phyloP scores from a whole-genome alignment of 2,888 invertebrate species.

The Diplolepis rosae region DNA sequence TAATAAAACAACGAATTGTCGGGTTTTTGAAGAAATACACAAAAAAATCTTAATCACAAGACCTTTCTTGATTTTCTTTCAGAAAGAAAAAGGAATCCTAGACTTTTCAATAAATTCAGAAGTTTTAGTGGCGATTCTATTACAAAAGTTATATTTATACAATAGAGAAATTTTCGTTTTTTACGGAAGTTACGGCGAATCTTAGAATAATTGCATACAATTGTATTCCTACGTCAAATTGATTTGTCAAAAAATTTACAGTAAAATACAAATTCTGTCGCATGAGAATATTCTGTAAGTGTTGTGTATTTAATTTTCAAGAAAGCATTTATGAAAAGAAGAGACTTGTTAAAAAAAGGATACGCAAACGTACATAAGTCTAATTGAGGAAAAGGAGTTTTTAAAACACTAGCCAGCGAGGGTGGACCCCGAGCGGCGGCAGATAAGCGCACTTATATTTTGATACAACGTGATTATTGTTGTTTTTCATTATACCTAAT shows the following conservation, averaged over 20 bases:
- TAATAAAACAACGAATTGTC: too few species aligned
- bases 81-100: too few species aligned
- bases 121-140: neutral
- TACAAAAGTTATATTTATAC: neutral
- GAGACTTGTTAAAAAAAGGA: conserved; percentile 41
- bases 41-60: too few species aligned
- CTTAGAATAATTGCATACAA: neutral
- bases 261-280: conserved; percentile 40
- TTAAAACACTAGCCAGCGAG: conserved; percentile 48
- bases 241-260: conserved; percentile 42
- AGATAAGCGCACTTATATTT: conserved; percentile 32
- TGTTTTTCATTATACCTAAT: conserved; percentile 44
- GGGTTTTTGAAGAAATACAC: too few species aligned
- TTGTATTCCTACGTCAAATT: conserved; percentile 32
- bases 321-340: conserved; percentile 52
- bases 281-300: conserved; percentile 35
- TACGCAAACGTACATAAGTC: conserved; percentile 48
- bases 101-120: too few species aligned
- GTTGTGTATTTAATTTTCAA: conserved; percentile 54
- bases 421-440: conserved; percentile 55
- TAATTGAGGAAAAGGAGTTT: conserved; percentile 42
- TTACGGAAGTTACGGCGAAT: neutral
- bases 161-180: neutral
- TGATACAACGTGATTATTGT: conserved; percentile 33
- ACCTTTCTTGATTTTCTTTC: too few species aligned